These are phyloP conservation scores for Pseudanteris insignis DNA, from an alignment of 2,888 invertebrate species.

Conservation along the genomic window DNA sequence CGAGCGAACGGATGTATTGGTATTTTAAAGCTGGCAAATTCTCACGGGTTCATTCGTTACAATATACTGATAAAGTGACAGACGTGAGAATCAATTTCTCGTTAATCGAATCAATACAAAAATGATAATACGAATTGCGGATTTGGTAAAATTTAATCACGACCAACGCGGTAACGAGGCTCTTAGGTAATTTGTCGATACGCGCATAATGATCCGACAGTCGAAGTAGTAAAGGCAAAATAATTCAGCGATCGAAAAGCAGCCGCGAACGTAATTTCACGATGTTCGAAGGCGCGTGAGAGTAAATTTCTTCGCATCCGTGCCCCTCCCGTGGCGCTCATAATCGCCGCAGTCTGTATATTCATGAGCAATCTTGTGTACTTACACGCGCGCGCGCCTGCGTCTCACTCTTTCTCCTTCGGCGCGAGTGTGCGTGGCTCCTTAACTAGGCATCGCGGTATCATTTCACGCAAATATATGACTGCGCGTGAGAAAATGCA, in stretches of 20 bases:
- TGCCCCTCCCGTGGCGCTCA: slow-evolving; percentile 7
- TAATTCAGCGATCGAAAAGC: slow-evolving; percentile 10
- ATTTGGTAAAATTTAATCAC: no score
- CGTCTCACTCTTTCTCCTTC: slow-evolving; percentile 25
- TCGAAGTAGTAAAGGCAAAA: slow-evolving; percentile 10
- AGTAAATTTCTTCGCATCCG: slow-evolving; percentile 12
- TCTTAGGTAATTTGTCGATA: no score
- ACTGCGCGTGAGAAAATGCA: slow-evolving; percentile 40
- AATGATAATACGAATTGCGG: no score
- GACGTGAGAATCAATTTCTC: no score
- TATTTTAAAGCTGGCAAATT: no score
- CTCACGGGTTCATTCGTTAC: no score
- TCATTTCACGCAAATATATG: slow-evolving; percentile 41
- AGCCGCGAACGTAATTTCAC: slow-evolving; percentile 5
- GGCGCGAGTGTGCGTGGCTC: slow-evolving; percentile 28
- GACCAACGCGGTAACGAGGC: no score
- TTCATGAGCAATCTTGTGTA: slow-evolving; percentile 31
- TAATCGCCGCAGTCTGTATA: slow-evolving; percentile 18
- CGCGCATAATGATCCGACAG: slow-evolving; percentile 3
- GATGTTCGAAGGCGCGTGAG: slow-evolving; percentile 4
- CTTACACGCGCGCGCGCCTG: slow-evolving; percentile 30
- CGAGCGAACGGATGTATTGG: no score
- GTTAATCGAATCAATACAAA: no score
- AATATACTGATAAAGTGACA: no score
- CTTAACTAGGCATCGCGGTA: slow-evolving; percentile 38